A percentile compares a stretch with the other conserved stretches of the same genome.
Evolutionary conservation across 1,140 invertebrate genomes (phyloP).

Genomic region (Aphelinus certus): DNA sequence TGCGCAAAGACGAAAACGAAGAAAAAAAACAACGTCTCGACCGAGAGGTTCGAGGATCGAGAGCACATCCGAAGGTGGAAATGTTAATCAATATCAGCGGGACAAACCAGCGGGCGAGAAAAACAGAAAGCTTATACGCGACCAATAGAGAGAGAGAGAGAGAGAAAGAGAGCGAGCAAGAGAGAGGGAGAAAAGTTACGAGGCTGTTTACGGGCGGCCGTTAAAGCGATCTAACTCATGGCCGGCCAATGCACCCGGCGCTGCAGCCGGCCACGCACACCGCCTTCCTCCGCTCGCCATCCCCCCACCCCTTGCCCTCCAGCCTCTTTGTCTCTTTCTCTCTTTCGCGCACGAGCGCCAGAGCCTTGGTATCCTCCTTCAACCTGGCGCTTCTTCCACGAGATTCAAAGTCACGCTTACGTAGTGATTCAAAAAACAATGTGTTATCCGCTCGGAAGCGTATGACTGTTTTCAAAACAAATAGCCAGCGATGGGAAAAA

Average conservation of each 20-base stretch:
- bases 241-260: slow-evolving; percentile 57
- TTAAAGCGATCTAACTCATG: slow-evolving; percentile 61
- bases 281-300: slow-evolving; percentile 25
- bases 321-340: neutral
- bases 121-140: too few species aligned
- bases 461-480: too few species aligned
- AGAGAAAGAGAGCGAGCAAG: slow-evolving; percentile 1
- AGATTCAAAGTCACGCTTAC: too few species aligned
- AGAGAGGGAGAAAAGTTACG: slow-evolving; percentile 52
- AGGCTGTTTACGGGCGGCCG: slow-evolving; percentile 58
- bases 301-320: neutral
- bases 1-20: neutral
- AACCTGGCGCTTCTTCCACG: too few species aligned
- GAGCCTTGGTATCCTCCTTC: too few species aligned
- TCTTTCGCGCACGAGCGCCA: neutral
- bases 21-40: neutral
- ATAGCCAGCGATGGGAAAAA: too few species aligned
- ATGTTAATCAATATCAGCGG: slow-evolving; percentile 12
- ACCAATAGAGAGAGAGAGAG: slow-evolving; percentile 9
- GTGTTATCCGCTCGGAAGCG: too few species aligned
- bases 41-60: too few species aligned
- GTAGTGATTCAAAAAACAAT: too few species aligned
- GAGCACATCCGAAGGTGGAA: neutral
- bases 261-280: neutral
- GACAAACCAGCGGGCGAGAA: too few species aligned